Percentiles rank a stretch among this genome's conserved stretches.
These are phyloP conservation scores for Calypte anna DNA, from an alignment of 2,113 vertebrate species.

Conservation along the genomic window DNA sequence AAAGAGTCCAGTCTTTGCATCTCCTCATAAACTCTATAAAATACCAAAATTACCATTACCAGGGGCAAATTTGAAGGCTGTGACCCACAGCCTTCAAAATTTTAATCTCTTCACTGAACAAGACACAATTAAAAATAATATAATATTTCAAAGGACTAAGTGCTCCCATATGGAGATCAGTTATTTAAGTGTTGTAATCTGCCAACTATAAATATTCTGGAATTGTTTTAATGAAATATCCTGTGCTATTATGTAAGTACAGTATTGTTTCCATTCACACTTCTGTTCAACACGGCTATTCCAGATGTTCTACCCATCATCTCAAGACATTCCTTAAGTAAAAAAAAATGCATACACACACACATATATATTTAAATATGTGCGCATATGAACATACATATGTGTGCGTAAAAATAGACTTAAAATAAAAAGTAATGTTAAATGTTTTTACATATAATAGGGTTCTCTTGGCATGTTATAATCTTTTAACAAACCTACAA, in stretches of 20 bases:
- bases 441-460: slow-evolving; percentile 55
- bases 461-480: slow-evolving; percentile 31
- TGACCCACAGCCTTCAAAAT: slow-evolving; percentile 27
- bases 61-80: background rate
- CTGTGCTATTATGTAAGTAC: background rate
- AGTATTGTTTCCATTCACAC: slow-evolving; percentile 48
- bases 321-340: background rate
- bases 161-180: slow-evolving; percentile 52
- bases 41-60: slow-evolving; percentile 32
- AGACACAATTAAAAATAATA: slow-evolving; percentile 64
- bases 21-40: slow-evolving; percentile 31
- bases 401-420: slow-evolving; percentile 7
- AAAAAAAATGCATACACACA: background rate
- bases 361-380: background rate
- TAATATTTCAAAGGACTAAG: slow-evolving; percentile 60
- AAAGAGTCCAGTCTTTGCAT: background rate
- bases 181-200: background rate
- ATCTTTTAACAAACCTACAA: slow-evolving; percentile 61
- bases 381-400: background rate
- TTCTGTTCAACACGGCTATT: slow-evolving; percentile 15
- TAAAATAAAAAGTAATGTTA: slow-evolving; percentile 58
- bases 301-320: slow-evolving; percentile 36
- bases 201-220: slow-evolving; percentile 2
- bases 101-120: slow-evolving; percentile 41
- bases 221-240: slow-evolving; percentile 43